phyloP scores from a whole-genome alignment of 2,888 invertebrate species.

The Pteria penguin region DNA sequence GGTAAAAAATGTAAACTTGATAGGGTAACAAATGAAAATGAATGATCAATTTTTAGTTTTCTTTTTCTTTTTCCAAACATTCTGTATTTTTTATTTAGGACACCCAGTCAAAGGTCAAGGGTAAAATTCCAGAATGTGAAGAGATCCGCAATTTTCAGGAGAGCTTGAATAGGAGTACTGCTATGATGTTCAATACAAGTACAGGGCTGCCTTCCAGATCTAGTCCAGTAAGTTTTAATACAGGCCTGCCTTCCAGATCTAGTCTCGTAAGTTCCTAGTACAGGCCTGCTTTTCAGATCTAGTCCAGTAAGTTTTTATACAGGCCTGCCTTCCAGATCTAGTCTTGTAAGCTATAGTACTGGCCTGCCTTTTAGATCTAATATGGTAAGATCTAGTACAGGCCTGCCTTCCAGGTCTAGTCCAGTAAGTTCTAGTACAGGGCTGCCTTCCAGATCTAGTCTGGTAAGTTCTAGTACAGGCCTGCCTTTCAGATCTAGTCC shows the following conservation, averaged over 20 bases:
- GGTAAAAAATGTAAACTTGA: no score
- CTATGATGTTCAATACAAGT: constrained; percentile 90
- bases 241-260: neutral
- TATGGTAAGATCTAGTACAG: constrained; percentile 90
- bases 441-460: neutral
- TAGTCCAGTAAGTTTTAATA: constrained; percentile 84
- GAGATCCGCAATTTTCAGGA: constrained; percentile 84
- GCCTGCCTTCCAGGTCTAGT: constrained; percentile 91
- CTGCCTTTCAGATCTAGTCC: neutral
- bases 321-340: no score
- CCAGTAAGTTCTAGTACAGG: constrained; percentile 82
- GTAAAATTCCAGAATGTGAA: constrained; percentile 54
- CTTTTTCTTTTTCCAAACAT: no score
- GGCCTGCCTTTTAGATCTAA: constrained; percentile 82
- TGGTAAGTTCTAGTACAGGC: neutral
- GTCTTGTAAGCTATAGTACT: constrained; percentile 81
- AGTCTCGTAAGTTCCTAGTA: neutral
- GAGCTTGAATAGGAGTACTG: constrained; percentile 88
- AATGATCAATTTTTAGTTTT: no score
- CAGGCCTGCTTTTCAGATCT: no score
- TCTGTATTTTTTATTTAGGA: no score
- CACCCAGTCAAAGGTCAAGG: no score
- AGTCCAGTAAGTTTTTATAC: neutral
- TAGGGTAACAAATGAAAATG: no score
- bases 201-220: constrained; percentile 91